Conservation (phyloP, 2,797 vertebrate genomes). For the Chloroceryle inda region DNA sequence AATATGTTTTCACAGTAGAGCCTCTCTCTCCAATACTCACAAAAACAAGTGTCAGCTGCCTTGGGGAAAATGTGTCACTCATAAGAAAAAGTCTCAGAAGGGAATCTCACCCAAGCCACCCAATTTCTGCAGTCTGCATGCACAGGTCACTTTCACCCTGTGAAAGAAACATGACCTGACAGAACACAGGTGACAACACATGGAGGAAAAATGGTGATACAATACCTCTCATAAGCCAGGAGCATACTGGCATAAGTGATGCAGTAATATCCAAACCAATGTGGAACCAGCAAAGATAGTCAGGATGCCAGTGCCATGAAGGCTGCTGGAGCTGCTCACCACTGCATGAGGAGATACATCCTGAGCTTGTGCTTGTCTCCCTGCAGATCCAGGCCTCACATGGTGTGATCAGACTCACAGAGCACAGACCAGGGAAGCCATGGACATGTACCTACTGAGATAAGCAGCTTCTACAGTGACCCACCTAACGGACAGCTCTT, state of each 20-base stretch:
- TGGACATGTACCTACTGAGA: neutral
- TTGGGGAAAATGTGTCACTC: neutral
- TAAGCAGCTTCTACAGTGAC: neutral
- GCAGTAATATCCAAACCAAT: neutral
- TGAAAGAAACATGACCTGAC: neutral
- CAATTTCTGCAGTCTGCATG: neutral
- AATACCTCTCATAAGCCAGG: neutral
- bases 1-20: neutral
- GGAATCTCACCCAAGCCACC: neutral
- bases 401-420: neutral
- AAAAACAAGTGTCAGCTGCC: neutral
- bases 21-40: neutral
- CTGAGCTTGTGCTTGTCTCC: rapidly evolving
- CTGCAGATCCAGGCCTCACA: neutral
- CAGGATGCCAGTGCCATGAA: neutral
- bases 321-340: neutral
- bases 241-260: neutral
- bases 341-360: neutral
- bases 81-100: neutral
- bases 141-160: rapidly evolving
- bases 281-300: neutral
- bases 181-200: neutral
- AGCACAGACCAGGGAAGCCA: neutral
- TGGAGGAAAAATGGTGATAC: neutral
- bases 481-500: rapidly evolving